phyloP scores from a whole-genome alignment of 2,888 invertebrate species.

The Taphrorychus bicolor region DNA sequence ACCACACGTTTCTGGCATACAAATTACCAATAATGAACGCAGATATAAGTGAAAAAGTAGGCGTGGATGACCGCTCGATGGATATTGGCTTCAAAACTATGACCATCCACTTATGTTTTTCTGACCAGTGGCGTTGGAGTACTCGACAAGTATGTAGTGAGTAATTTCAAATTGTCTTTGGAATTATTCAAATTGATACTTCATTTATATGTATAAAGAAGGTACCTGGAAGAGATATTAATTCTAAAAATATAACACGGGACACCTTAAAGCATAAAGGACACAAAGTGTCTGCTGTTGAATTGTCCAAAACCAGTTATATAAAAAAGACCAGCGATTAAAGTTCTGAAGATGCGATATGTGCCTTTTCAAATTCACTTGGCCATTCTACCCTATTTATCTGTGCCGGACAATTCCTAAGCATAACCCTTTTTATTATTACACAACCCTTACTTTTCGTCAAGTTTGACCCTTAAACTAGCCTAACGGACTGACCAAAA shows the following conservation, averaged over 20 bases:
- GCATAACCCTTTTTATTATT: slow-evolving; percentile 50
- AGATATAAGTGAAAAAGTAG: slow-evolving; percentile 59
- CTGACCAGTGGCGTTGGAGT: slow-evolving; percentile 20
- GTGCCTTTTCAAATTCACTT: slow-evolving; percentile 52
- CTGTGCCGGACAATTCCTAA: slow-evolving; percentile 53
- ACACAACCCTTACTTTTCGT: slow-evolving; percentile 46
- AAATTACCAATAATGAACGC: slow-evolving; percentile 58
- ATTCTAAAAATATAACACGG: slow-evolving; percentile 1
- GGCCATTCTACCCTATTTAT: slow-evolving; percentile 54
- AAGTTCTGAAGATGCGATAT: slow-evolving; percentile 40
- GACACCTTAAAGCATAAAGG: not conserved
- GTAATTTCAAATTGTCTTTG: too few relatives aligned
- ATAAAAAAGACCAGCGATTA: slow-evolving; percentile 44
- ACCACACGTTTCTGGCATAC: slow-evolving; percentile 58
- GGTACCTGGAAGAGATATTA: not conserved
- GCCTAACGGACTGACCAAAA: slow-evolving; percentile 58
- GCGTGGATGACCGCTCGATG: slow-evolving; percentile 51
- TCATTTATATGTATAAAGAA: too few relatives aligned
- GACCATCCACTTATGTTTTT: slow-evolving; percentile 37
- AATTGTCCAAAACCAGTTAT: slow-evolving; percentile 49
- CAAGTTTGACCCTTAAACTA: slow-evolving; percentile 51
- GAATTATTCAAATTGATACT: too few relatives aligned
- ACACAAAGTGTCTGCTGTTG: not conserved
- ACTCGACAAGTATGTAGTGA: too few relatives aligned
- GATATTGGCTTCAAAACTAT: slow-evolving; percentile 36